Evolutionary conservation across 2,797 vertebrate species (phyloP).

Genomic region (Neostethus bicornis): DNA sequence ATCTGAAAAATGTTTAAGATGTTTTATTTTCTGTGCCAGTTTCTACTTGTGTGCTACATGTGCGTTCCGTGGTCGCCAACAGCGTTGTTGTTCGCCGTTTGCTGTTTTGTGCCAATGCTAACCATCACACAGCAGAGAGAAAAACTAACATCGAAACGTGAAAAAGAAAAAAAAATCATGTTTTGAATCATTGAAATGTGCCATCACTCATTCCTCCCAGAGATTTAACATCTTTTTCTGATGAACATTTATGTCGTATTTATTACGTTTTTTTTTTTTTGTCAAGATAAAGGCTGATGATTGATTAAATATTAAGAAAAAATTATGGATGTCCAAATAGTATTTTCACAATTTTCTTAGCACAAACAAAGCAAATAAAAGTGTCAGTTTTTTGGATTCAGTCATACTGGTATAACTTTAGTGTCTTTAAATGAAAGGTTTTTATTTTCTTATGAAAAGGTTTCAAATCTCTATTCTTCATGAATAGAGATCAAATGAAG

Average conservation of each 20-base stretch:
- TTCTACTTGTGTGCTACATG: constrained; percentile 48
- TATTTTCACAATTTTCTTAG: background rate
- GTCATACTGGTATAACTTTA: constrained; percentile 1
- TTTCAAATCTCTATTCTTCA: too few relatives aligned
- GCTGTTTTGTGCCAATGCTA: constrained; percentile 47
- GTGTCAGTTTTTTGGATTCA: constrained; percentile 7
- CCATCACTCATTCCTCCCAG: constrained; percentile 11
- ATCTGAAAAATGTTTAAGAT: constrained; percentile 42
- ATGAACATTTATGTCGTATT: constrained; percentile 23
- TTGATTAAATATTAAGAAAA: constrained; percentile 1
- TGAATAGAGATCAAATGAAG: too few relatives aligned
- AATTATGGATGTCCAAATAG: constrained; percentile 11
- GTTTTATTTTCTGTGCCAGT: constrained; percentile 1
- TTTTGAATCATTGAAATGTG: constrained; percentile 27
- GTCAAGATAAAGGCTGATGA: background rate
- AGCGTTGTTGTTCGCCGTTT: constrained; percentile 53
- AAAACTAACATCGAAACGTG: constrained; percentile 31
- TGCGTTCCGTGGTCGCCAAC: constrained; percentile 63
- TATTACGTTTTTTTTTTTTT: constrained; percentile 21
- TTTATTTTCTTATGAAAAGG: background rate
- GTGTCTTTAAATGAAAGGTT: background rate
- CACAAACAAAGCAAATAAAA: constrained; percentile 18
- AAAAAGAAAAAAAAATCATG: constrained; percentile 16
- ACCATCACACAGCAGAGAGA: constrained; percentile 44
- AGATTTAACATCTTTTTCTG: constrained; percentile 23